These are phyloP conservation scores for Semnornis frantzii DNA, from an alignment of 2,113 vertebrate genomes.

Conservation along the genomic window DNA sequence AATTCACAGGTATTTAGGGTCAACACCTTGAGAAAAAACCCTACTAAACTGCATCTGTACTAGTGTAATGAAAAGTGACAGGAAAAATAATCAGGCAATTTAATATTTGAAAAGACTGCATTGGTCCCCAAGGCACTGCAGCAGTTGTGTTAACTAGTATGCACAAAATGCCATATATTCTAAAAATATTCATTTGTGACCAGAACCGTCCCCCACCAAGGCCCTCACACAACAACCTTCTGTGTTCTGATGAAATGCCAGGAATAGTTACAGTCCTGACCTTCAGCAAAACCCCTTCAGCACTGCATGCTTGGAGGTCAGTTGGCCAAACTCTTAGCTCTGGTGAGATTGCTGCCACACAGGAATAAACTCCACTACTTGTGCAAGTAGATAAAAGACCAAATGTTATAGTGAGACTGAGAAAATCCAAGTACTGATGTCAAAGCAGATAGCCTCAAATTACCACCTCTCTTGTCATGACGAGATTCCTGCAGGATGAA, in stretches of 20 bases:
- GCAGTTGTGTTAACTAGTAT: not conserved
- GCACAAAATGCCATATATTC: not conserved
- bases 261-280: not conserved
- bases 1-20: not conserved
- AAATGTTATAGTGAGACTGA: not conserved
- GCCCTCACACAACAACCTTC: not conserved
- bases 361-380: not conserved
- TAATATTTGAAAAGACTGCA: not conserved
- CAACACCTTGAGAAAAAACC: not conserved
- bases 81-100: not conserved
- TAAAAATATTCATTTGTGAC: not conserved
- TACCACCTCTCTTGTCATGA: not conserved
- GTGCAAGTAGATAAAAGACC: not conserved
- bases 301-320: not conserved
- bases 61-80: not conserved
- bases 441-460: not conserved
- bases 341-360: not conserved
- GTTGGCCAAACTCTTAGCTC: not conserved
- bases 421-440: not conserved
- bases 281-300: not conserved
- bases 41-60: not conserved
- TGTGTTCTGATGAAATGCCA: not conserved
- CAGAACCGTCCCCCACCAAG: not conserved
- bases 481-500: not conserved
- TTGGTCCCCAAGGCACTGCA: not conserved